These are phyloP conservation scores for Ectemnius continuus DNA, from an alignment of 2,888 invertebrate genomes.

Conservation along the genomic window DNA sequence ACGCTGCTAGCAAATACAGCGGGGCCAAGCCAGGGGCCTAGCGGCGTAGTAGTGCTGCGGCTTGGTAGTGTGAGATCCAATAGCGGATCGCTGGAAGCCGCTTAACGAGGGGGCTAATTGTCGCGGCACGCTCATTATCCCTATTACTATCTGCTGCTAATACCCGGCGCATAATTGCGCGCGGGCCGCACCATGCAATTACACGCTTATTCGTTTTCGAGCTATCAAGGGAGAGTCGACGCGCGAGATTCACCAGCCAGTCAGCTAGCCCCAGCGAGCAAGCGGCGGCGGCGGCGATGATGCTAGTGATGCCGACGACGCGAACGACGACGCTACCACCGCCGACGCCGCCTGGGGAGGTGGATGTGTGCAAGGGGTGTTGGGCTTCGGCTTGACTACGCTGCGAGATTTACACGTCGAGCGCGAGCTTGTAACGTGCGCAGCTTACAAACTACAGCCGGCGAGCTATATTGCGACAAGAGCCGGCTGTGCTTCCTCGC, in stretches of 20 bases:
- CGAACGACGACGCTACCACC: no score
- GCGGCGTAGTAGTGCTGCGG: no score
- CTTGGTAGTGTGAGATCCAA: neutral
- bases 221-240: constrained; percentile 15
- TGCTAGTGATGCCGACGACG: neutral
- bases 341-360: neutral
- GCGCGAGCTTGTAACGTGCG: constrained; percentile 21
- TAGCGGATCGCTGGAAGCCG: constrained; percentile 2
- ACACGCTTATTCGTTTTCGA: constrained; percentile 3
- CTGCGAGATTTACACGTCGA: constrained; percentile 28
- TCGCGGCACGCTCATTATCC: constrained; percentile 6
- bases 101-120: constrained; percentile 6
- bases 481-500: neutral
- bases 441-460: constrained; percentile 19
- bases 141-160: constrained; percentile 9
- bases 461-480: constrained; percentile 31
- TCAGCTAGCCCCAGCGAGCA: constrained; percentile 15
- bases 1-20: no score
- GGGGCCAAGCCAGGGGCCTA: no score
- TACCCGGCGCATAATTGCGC: constrained; percentile 5
- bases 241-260: neutral
- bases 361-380: neutral
- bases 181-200: constrained; percentile 7
- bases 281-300: neutral
- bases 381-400: constrained; percentile 14